Percentiles rank a stretch among this genome's conserved stretches.
phyloP scores from a whole-genome alignment of 1,140 invertebrate genomes.

The Penaeus chinensis region DNA sequence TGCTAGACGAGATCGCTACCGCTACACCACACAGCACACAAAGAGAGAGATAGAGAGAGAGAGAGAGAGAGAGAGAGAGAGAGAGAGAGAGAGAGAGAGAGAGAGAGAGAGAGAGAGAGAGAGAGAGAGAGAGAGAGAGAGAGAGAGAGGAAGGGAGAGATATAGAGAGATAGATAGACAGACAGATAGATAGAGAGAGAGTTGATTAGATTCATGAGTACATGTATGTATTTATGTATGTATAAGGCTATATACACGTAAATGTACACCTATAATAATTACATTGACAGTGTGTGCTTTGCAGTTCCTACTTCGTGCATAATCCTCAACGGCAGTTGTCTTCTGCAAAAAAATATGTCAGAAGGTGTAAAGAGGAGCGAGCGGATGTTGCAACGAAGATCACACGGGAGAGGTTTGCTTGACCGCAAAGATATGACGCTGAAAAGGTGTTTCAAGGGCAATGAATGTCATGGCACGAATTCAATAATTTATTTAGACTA shows the following conservation, averaged over 20 bases:
- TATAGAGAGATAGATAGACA: too few relatives aligned
- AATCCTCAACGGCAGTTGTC: conserved; percentile 5
- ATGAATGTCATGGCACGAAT: conserved; percentile 19
- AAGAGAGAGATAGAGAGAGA: too few relatives aligned
- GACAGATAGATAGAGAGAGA: too few relatives aligned
- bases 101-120: conserved; percentile 20
- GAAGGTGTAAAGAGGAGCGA: conserved; percentile 13
- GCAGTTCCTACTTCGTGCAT: neutral
- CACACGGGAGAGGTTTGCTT: neutral
- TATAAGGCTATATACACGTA: too few relatives aligned
- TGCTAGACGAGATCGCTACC: too few relatives aligned
- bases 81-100: too few relatives aligned
- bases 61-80: too few relatives aligned
- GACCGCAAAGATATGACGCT: neutral
- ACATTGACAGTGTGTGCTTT: neutral
- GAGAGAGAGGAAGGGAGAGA: neutral
- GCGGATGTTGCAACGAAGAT: neutral
- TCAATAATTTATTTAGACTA: conserved; percentile 28
- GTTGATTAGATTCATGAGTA: too few relatives aligned
- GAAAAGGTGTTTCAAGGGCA: neutral
- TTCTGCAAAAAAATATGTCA: neutral
- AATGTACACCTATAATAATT: too few relatives aligned
- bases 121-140: conserved; percentile 16
- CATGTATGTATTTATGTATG: too few relatives aligned
- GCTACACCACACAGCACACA: too few relatives aligned